Percentiles rank a stretch among this genome's conserved stretches.
Evolutionary conservation across 2,797 vertebrate genomes (phyloP).

Genomic region (Megaceryle alcyon): DNA sequence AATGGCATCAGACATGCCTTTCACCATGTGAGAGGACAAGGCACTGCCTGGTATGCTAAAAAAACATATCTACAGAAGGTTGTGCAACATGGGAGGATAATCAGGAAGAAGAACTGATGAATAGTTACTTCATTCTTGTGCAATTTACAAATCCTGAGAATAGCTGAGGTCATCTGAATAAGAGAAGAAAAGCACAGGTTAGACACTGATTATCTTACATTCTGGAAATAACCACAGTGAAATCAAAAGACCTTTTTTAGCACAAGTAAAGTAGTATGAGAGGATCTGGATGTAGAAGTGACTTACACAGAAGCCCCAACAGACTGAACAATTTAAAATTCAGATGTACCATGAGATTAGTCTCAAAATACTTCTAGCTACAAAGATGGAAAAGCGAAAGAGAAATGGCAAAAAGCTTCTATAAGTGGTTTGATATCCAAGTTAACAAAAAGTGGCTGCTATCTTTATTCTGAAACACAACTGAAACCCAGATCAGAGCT

Average conservation of each 20-base stretch:
- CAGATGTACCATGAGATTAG: neutral
- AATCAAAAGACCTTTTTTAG: neutral
- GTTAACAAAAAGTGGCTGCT: neutral
- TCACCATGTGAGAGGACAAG: neutral
- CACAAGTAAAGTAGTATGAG: neutral
- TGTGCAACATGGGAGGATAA: neutral
- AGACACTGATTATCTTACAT: neutral
- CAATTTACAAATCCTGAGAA: neutral
- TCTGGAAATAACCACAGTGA: neutral
- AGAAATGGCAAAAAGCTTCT: constrained; percentile 3
- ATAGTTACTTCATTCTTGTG: neutral
- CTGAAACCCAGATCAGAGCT: neutral
- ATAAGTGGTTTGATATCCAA: neutral
- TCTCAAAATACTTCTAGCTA: neutral
- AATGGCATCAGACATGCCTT: neutral
- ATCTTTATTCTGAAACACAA: neutral
- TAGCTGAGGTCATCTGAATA: neutral
- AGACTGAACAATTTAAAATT: constrained; percentile 44
- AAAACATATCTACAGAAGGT: neutral
- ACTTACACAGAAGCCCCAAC: neutral
- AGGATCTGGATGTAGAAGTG: neutral
- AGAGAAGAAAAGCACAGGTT: neutral
- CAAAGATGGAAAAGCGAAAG: neutral
- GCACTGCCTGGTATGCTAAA: neutral
- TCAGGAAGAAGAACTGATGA: neutral